Evolutionary conservation across 2,797 vertebrate genomes (phyloP).

Genomic region (Eulemur albifrons): DNA sequence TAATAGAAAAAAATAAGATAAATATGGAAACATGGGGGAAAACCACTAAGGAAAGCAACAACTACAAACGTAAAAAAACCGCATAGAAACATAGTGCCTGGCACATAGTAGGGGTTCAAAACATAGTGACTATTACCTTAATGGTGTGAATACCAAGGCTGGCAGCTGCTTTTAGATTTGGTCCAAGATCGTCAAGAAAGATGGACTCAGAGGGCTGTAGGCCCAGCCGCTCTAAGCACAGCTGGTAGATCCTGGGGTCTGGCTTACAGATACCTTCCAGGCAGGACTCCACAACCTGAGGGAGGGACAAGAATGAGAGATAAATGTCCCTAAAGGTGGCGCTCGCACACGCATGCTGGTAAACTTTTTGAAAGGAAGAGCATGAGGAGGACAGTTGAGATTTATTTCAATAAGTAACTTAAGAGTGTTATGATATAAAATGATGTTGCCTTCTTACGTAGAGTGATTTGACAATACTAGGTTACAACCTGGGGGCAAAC

Average conservation of each 20-base stretch:
- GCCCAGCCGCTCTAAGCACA: constrained; percentile 85
- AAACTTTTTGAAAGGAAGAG: constrained; percentile 1
- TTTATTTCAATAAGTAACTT: neutral
- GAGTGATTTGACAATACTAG: neutral
- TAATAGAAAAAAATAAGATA: neutral
- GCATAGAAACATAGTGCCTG: neutral
- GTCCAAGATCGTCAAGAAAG: constrained; percentile 86
- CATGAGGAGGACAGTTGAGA: neutral
- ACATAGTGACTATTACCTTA: constrained; percentile 79
- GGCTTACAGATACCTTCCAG: constrained; percentile 85
- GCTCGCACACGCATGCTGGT: neutral
- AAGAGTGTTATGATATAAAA: neutral
- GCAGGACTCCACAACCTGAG: constrained; percentile 86
- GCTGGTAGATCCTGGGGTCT: constrained; percentile 82
- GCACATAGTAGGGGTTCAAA: neutral
- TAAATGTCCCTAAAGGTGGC: neutral
- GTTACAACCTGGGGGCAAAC: neutral
- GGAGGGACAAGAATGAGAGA: neutral
- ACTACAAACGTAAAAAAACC: neutral
- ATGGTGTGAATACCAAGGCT: constrained; percentile 86
- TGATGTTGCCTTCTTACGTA: neutral
- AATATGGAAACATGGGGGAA: neutral
- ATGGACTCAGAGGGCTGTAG: constrained; percentile 85
- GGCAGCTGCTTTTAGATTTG: constrained; percentile 85
- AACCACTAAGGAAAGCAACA: neutral